These are phyloP conservation scores for Salvelinus alpinus DNA, from an alignment of 2,113 vertebrate species.

Conservation along the genomic window DNA sequence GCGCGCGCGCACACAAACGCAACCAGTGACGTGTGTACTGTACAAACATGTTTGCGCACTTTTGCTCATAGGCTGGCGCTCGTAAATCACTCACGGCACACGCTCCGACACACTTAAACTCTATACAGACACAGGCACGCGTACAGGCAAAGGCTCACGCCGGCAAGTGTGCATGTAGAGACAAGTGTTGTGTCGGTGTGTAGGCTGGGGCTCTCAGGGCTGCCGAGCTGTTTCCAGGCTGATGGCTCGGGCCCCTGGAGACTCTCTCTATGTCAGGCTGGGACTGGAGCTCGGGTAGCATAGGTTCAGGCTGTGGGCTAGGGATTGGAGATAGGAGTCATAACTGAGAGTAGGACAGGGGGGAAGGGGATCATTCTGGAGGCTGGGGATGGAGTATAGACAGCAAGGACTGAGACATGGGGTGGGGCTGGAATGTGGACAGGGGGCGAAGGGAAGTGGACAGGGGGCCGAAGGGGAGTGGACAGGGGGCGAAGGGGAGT, in stretches of 20 bases:
- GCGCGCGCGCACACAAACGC: not conserved
- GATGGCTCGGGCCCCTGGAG: not conserved
- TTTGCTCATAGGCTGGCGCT: not conserved
- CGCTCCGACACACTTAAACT: not conserved
- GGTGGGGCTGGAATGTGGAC: not conserved
- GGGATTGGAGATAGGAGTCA: not conserved
- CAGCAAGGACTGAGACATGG: too few species aligned
- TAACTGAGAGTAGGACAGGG: not conserved
- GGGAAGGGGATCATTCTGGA: too few species aligned
- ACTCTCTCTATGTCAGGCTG: not conserved
- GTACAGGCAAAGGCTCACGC: not conserved
- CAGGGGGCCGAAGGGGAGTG: too few species aligned
- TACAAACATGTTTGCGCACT: not conserved
- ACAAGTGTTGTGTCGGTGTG: not conserved
- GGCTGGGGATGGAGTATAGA: too few species aligned
- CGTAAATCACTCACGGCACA: not conserved
- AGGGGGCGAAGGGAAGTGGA: not conserved
- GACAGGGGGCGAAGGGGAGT: too few species aligned
- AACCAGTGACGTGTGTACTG: too few species aligned
- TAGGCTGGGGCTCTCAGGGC: not conserved
- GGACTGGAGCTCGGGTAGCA: not conserved
- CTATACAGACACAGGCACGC: not conserved
- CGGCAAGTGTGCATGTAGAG: not conserved
- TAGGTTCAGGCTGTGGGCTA: not conserved
- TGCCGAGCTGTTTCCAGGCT: not conserved